Conservation (phyloP, 2,888 invertebrate species). For the Eupithecia centaureata region DNA sequence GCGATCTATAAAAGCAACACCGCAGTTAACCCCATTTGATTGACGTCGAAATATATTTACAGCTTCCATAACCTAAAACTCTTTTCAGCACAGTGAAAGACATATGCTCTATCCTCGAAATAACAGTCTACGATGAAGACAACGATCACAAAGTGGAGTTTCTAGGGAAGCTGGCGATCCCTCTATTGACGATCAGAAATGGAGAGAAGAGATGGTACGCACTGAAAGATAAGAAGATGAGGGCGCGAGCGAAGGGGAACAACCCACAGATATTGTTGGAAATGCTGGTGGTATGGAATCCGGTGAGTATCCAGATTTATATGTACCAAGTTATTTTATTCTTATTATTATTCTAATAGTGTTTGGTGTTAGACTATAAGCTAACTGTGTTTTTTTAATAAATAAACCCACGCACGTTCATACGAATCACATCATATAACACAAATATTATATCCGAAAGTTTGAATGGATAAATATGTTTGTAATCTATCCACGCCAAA, state of each 20-base stretch:
- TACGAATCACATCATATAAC: too few relatives aligned
- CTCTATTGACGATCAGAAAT: conserved; percentile 92
- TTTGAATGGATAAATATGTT: too few relatives aligned
- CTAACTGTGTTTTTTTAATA: too few relatives aligned
- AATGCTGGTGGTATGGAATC: conserved; percentile 96
- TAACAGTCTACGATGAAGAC: conserved; percentile 99
- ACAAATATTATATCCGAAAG: too few relatives aligned
- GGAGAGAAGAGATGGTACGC: conserved; percentile 98
- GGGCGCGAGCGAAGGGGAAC: conserved; percentile 95
- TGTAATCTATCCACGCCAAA: too few relatives aligned
- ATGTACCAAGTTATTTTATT: too few relatives aligned
- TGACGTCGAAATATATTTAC: not conserved
- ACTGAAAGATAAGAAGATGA: conserved; percentile 97
- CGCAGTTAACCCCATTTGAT: too few relatives aligned
- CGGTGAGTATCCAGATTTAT: conserved; percentile 66
- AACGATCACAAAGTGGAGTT: conserved; percentile 99
- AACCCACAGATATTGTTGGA: conserved; percentile 95
- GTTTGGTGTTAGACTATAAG: too few relatives aligned
- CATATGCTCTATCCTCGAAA: conserved; percentile 95
- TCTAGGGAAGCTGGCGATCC: conserved; percentile 95
- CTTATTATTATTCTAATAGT: too few relatives aligned
- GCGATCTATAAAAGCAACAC: too few relatives aligned
- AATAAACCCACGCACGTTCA: too few relatives aligned
- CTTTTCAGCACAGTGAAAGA: conserved; percentile 93
- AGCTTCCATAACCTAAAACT: not conserved